These are phyloP conservation scores for Eupleurogrammus muticus DNA, from an alignment of 2,797 vertebrate species.

Conservation along the genomic window DNA sequence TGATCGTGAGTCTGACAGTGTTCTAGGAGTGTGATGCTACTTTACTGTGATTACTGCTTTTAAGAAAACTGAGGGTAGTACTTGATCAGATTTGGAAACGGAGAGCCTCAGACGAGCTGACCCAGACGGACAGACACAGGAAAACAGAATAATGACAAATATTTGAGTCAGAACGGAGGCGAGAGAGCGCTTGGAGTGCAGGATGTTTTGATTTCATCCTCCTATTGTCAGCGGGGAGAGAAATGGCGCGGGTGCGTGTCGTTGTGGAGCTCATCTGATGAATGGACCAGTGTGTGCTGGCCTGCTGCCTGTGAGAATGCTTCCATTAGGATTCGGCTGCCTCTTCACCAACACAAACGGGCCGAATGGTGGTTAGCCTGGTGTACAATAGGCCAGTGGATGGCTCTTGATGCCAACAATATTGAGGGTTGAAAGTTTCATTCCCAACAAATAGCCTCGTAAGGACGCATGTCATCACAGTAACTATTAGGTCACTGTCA, in stretches of 20 bases:
- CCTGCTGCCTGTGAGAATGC: slow-evolving; percentile 31
- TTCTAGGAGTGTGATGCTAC: too few relatives aligned
- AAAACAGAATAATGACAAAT: slow-evolving; percentile 28
- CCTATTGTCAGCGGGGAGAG: slow-evolving; percentile 57
- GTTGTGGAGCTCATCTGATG: slow-evolving; percentile 35
- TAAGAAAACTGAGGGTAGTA: slow-evolving; percentile 7
- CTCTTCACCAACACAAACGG: slow-evolving; percentile 9
- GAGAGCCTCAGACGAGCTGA: neutral
- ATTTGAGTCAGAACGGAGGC: slow-evolving; percentile 25
- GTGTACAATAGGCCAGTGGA: slow-evolving; percentile 1
- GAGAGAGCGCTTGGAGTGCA: slow-evolving; percentile 42
- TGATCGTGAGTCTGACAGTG: too few relatives aligned
- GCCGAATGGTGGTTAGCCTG: slow-evolving; percentile 18
- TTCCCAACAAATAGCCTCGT: neutral
- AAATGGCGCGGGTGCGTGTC: slow-evolving; percentile 40
- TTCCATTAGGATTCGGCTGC: slow-evolving; percentile 23
- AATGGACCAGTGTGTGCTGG: slow-evolving; percentile 48
- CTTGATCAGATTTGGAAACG: neutral
- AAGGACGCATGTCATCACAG: neutral
- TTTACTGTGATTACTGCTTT: neutral
- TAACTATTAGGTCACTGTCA: neutral
- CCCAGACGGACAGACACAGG: neutral
- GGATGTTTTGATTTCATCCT: slow-evolving; percentile 70
- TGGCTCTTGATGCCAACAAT: neutral
- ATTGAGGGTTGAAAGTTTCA: neutral